Percentiles rank a stretch among this genome's conserved stretches.
These are phyloP conservation scores for Probosciger aterrimus DNA, from an alignment of 2,113 vertebrate species.

Conservation along the genomic window DNA sequence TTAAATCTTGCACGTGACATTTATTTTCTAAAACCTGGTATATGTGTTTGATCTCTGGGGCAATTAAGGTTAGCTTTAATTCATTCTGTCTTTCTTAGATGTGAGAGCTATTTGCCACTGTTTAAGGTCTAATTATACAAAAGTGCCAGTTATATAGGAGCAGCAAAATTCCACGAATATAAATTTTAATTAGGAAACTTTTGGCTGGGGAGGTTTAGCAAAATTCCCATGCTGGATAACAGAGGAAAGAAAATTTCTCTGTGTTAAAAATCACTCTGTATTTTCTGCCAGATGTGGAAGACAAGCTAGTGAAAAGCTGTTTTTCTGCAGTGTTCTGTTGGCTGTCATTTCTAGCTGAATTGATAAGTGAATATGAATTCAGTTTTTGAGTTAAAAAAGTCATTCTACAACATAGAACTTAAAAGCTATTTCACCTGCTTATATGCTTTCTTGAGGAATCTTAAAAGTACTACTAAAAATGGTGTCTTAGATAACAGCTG, in stretches of 20 bases:
- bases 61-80: neutral
- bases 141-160: neutral
- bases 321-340: neutral
- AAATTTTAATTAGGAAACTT: neutral
- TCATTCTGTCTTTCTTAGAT: neutral
- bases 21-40: neutral
- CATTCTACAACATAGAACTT: neutral
- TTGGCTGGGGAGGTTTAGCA: neutral
- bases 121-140: neutral
- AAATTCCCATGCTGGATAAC: neutral
- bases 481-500: neutral
- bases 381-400: neutral
- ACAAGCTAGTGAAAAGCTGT: neutral
- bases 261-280: neutral
- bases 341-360: neutral
- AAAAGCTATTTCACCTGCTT: neutral
- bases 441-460: neutral
- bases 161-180: neutral
- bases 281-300: neutral
- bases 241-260: neutral
- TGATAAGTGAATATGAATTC: neutral
- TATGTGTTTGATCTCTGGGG: fast-evolving
- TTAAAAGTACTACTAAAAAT: neutral
- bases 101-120: neutral
- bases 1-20: neutral